Percentiles rank a stretch among this genome's conserved stretches.
Evolutionary conservation across 2,797 vertebrate genomes (phyloP).

Genomic region (Sebastes ruberrimus): DNA sequence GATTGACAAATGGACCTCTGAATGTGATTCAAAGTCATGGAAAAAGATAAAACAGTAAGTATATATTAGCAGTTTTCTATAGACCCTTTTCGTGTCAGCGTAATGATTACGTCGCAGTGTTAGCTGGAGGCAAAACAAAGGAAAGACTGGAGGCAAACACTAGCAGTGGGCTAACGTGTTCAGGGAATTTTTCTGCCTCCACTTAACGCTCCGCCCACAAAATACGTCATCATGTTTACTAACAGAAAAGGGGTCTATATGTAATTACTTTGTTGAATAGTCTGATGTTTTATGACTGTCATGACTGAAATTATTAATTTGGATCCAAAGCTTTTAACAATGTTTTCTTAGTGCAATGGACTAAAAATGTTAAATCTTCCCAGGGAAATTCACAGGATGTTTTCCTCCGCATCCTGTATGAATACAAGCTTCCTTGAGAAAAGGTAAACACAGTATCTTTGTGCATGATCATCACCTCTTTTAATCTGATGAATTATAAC

Average conservation of each 20-base stretch:
- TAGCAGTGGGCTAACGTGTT: too few relatives aligned
- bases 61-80: not conserved
- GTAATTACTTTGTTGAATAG: not conserved
- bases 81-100: too few relatives aligned
- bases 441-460: constrained; percentile 75
- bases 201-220: too few relatives aligned
- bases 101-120: too few relatives aligned
- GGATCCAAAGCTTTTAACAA: not conserved
- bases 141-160: too few relatives aligned
- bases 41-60: constrained; percentile 60
- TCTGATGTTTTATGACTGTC: not conserved
- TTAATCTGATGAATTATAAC: not conserved
- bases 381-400: constrained; percentile 73
- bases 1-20: constrained; percentile 60
- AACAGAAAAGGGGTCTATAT: not conserved
- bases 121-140: too few relatives aligned
- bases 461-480: not conserved
- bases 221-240: too few relatives aligned
- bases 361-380: not conserved
- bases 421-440: constrained; percentile 84
- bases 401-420: constrained; percentile 84
- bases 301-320: not conserved
- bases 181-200: too few relatives aligned
- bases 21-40: constrained; percentile 34
- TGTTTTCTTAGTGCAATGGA: not conserved